These are phyloP conservation scores for Sebastes jordani DNA, from an alignment of 2,797 vertebrate genomes.

Conservation along the genomic window DNA sequence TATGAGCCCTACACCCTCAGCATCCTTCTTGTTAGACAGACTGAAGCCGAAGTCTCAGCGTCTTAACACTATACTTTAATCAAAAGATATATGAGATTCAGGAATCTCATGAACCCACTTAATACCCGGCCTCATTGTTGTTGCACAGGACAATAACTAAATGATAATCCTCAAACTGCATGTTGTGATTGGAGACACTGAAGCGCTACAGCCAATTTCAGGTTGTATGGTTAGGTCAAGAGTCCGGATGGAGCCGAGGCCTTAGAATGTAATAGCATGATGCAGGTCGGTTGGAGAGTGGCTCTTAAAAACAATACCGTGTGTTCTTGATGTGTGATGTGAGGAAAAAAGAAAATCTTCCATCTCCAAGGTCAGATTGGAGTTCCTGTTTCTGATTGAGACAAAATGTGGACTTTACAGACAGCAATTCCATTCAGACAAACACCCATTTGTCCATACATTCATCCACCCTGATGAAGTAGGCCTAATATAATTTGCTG, in stretches of 20 bases:
- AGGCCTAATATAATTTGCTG: slow-evolving; percentile 18
- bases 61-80: slow-evolving; percentile 50
- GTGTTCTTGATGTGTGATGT: slow-evolving; percentile 10
- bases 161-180: slow-evolving; percentile 41
- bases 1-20: not conserved
- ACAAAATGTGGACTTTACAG: not conserved
- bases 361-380: not conserved
- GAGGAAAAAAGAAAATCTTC: slow-evolving; percentile 2
- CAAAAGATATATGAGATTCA: slow-evolving; percentile 42
- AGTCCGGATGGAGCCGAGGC: not conserved
- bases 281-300: not conserved
- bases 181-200: slow-evolving; percentile 41
- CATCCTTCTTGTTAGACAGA: slow-evolving; percentile 17
- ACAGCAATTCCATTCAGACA: slow-evolving; percentile 1
- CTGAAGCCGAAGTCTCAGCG: slow-evolving; percentile 26
- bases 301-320: slow-evolving; percentile 16
- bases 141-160: slow-evolving; percentile 20
- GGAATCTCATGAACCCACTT: slow-evolving; percentile 48
- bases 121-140: slow-evolving; percentile 36
- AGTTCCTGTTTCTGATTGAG: not conserved
- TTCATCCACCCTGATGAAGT: slow-evolving; percentile 9
- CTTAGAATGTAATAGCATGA: slow-evolving; percentile 1
- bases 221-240: slow-evolving; percentile 33
- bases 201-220: slow-evolving; percentile 1
- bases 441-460: not conserved